Base-by-base conservation (phyloP, 2,888 invertebrate genomes). In the Leptopilina myrica region DNA sequence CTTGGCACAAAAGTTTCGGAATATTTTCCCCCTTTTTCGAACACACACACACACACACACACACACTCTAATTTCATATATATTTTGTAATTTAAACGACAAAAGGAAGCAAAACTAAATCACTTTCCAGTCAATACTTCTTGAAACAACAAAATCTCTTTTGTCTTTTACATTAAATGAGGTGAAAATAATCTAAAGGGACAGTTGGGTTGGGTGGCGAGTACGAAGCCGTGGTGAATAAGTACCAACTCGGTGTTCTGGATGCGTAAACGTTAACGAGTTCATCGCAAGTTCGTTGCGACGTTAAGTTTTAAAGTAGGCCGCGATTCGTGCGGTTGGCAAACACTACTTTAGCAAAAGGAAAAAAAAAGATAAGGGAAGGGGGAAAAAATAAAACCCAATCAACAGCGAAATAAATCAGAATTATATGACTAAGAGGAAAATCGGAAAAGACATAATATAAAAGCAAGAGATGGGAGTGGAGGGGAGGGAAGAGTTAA, bases 261-360 rank as follows among this genome's bases (percentile, higher is more conserved):
- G 78, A 78, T 79, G 78, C 80, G 86, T 79, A 84, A 79, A 81
- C 79, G 77, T 49, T 77, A 73, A 84, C 83, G 82, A 83, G 83
- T 86, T 83, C 76, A 82, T 86, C 84, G 78, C 69, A 69, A 64
- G 82, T 79, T 53, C 80, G 81, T 78, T 80, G 81, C 83, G 85
- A 86, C 86, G 78, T 86, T 81, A 76, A 79, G 76, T 79, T 73
- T 33, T 73, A 80, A 79, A 80, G 80, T 80, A 78, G 66, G 75
- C 80, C 65, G 73, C 77, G 73, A 69, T 78, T 62, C 64, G 46
- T 73, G 20, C 20, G 53, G 62, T 15, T 33, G 62, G 33, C 46
- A 43, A 59, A 59, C 26, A 15, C 26, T 46, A 46, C 62, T 4
- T 49, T 40, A 26, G 33, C 69, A 43, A 8, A 8, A 43, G 1